Evolutionary conservation across 2,888 invertebrate species (phyloP).

Genomic region (Xestia sexstrigata): DNA sequence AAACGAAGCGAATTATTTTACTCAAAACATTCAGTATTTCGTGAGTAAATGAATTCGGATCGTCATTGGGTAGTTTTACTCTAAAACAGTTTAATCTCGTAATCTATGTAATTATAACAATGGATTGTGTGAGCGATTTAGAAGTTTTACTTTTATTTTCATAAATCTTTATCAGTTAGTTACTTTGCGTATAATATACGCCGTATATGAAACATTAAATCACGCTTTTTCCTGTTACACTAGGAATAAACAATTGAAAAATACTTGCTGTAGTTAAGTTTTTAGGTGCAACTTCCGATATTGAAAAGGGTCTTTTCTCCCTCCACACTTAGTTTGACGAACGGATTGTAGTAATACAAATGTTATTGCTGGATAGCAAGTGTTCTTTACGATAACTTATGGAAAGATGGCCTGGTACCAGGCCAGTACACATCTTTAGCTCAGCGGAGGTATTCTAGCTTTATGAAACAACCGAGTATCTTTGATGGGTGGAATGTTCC

Average conservation of each 20-base stretch:
- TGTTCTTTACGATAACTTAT: not conserved
- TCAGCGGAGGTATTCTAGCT: not conserved
- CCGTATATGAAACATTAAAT: not conserved
- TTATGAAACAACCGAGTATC: not conserved
- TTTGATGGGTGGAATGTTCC: not conserved
- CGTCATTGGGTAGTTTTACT: constrained; percentile 32
- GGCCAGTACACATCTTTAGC: not conserved
- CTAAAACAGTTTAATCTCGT: constrained; percentile 5
- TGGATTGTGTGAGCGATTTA: constrained; percentile 2
- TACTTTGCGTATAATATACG: not conserved
- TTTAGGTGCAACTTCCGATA: not conserved
- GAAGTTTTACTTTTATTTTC: not conserved
- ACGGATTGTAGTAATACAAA: not conserved
- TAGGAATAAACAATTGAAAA: not conserved
- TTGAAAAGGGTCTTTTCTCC: not conserved
- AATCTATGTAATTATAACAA: constrained; percentile 22
- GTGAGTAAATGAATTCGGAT: not conserved
- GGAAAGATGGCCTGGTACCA: not conserved
- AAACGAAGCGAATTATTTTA: not conserved
- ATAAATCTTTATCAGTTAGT: not conserved
- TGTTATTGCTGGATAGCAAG: not conserved
- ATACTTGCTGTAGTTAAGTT: not conserved
- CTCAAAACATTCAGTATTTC: not conserved
- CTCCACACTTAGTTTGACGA: not conserved
- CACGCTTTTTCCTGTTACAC: not conserved